Evolutionary conservation across 2,113 vertebrate species (phyloP), one percentile per base, ranked within the genome.

Genomic region (Chaetodon auriga): DNA sequence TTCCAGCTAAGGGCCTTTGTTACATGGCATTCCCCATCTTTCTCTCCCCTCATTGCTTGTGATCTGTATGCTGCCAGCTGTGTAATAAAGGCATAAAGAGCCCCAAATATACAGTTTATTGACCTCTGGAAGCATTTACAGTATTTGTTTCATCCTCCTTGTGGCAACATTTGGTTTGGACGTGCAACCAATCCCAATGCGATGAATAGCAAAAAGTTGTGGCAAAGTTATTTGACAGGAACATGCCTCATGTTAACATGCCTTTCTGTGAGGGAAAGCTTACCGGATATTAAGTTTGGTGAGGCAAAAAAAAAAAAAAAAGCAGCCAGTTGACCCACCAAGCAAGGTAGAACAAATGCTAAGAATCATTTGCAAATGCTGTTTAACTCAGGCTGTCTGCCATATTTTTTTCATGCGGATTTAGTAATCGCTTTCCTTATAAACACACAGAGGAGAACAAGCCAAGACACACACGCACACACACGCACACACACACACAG

Each of bases 291-390:
- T 35, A 65, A 43, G 53, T 71, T 80, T 80, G 75, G 61, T 58
- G 66, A 78, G 58, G 69, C 68, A 55, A 46, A 73, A 30, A 30
- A 30, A 30, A 30, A 1, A 30, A 30, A 30, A 30, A 80, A 78
- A 38, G 38, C 49, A 75, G 46, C 30, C 70, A 16, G 55, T 43
- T 61, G 55, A 74, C 43, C 51, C 9, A 19, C 66, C 53, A 53
- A 71, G 58, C 62, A 64, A 51, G 54, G 60, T 78, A 68, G 86
- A 78, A 73, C 49, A 81, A 86, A 88, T 18, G 14, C 35, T 25
- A n/a, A 75, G 41, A 74, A 75, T 65, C 30, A 73, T 75, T 91
- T 89, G 30, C 55, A 68, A 77, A 75, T 66, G 55, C 65, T 69
- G 25, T 71, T 81, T 68, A 87, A 72, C 64, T 55, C 13, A 74